Conservation (phyloP, 2,113 vertebrate genomes). For the Tylochromis polylepis region DNA sequence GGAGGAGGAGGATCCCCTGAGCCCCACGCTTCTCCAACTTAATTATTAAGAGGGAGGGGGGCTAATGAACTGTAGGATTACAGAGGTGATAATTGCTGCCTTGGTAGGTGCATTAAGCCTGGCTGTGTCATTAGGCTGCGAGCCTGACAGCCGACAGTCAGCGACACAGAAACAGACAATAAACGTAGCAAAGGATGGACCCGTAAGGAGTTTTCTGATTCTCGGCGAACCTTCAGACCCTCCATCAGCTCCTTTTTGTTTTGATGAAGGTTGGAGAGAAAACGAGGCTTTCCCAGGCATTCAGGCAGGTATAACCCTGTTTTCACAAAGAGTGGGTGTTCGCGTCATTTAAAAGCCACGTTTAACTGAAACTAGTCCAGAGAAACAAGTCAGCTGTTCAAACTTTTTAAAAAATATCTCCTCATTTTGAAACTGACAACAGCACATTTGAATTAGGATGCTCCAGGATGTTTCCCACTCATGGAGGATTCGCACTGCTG, state of each 20-base stretch:
- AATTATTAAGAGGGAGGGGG: slow-evolving; percentile 53
- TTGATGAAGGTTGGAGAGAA: neutral
- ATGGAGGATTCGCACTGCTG: neutral
- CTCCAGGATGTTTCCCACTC: neutral
- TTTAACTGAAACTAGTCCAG: neutral
- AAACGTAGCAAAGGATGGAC: neutral
- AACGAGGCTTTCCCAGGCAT: neutral
- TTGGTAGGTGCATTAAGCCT: slow-evolving; percentile 65
- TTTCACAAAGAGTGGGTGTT: neutral
- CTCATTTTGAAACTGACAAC: neutral
- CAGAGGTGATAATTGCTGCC: slow-evolving; percentile 68
- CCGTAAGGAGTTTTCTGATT: neutral
- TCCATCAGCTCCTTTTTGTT: neutral
- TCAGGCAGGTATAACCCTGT: neutral
- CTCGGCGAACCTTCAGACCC: neutral
- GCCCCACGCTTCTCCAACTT: slow-evolving; percentile 53
- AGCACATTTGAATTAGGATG: neutral
- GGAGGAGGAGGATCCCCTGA: slow-evolving; percentile 30
- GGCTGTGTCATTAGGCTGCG: slow-evolving; percentile 48
- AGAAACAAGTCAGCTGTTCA: neutral
- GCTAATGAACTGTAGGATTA: slow-evolving; percentile 74
- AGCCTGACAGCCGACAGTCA: neutral
- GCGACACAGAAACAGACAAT: neutral
- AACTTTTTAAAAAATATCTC: neutral
- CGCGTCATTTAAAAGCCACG: neutral